Evolutionary conservation across 2,113 vertebrate genomes (phyloP).

Genomic region (Hemichromis elongatus): DNA sequence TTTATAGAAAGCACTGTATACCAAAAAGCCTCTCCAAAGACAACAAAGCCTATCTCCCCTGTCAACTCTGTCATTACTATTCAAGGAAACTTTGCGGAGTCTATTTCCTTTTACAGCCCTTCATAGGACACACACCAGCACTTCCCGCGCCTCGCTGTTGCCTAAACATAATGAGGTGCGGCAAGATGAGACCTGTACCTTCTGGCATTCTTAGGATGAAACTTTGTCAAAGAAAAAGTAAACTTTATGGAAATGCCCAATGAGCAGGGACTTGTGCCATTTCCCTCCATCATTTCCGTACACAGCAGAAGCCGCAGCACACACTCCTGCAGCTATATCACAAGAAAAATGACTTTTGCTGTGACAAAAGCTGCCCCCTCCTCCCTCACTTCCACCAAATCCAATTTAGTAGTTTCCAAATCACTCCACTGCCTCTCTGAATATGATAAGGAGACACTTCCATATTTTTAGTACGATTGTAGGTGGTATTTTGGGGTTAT

Average conservation of each 20-base stretch:
- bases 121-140: background rate
- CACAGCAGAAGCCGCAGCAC: background rate
- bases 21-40: background rate
- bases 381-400: slow-evolving; percentile 14
- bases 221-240: background rate
- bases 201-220: slow-evolving; percentile 3
- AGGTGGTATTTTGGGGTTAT: background rate
- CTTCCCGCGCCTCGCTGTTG: background rate
- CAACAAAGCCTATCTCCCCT: background rate
- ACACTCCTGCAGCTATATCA: slow-evolving; percentile 4
- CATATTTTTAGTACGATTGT: background rate
- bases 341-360: slow-evolving; percentile 16
- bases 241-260: background rate
- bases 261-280: background rate
- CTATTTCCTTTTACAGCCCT: slow-evolving; percentile 6
- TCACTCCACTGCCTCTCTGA: background rate
- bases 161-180: slow-evolving; percentile 14
- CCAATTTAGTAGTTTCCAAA: slow-evolving; percentile 25
- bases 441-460: background rate
- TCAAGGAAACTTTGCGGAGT: background rate
- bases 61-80: background rate
- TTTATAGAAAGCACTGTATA: background rate
- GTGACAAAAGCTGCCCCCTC: slow-evolving; percentile 9
- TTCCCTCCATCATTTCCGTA: background rate
- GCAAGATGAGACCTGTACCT: slow-evolving; percentile 11